Evolutionary conservation across 2,113 vertebrate genomes (phyloP), one percentile per base, ranked within the genome.

Genomic region (Tupaia tana): DNA sequence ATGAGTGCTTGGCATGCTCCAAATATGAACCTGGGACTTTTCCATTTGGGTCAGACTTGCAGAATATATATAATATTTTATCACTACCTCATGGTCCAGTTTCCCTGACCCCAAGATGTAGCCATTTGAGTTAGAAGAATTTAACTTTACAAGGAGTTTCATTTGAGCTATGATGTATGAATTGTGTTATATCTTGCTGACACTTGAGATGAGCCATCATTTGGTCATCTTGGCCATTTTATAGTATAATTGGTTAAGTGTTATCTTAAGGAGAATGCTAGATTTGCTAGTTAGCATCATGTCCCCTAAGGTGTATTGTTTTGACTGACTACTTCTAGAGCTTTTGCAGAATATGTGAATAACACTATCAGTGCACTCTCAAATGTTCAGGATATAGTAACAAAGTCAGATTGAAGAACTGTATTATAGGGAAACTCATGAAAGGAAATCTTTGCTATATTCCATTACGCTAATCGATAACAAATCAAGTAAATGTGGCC

Each of bases 201-300:
- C 56, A 54, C 18, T 85, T 63, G 43, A 43, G 34, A 58, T 56
- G 43, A 95, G 7, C 91, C 54, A 67, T 94, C 58, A 71, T 89
- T 88, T 90, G 67, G 58, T 86, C 67, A 67, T 81, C 80, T 77
- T 90, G 63, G 34, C 93, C 27, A 11, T 75, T 95, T 86, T 64
- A 6, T 77, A 43, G 2, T 79, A 20, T n/a, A 77, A 84, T 67
- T 78, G 22, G 10, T 75, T 79, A 83, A 69, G 20, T 91, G 25
- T 86, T 93, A 3, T 25, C 43, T 69, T 89, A 73, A 93, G 79
- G 63, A 93, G 19, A 93, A 92, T 64, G 14, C 9, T 20, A 90
- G 31, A 66, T 67, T 82, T 89, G 11, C 58, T 93, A 20, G 29
- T 69, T 80, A 80, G 52, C 3, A 31, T 91, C 52, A 29, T 56